A percentile compares a stretch with the other conserved stretches of the same genome.
These are phyloP conservation scores for Bambusicola thoracicus DNA, from an alignment of 2,113 vertebrate genomes.

Conservation along the genomic window DNA sequence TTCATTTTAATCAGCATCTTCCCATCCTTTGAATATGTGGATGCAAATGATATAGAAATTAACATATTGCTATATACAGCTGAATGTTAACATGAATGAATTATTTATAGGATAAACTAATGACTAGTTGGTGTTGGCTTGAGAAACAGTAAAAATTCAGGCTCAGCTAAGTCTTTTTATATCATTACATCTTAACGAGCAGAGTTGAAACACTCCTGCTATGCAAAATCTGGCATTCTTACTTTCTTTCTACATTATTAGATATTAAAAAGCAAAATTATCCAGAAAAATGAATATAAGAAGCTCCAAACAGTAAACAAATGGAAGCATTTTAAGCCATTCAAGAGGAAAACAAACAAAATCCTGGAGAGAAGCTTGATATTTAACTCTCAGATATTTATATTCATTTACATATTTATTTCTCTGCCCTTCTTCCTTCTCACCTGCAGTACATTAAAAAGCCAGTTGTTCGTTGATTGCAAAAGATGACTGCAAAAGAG, in stretches of 20 bases:
- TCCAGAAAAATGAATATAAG: neutral
- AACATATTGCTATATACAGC: neutral
- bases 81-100: neutral
- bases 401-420: neutral
- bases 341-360: too few relatives aligned
- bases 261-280: neutral
- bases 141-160: neutral
- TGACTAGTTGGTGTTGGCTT: neutral
- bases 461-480: neutral
- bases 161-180: neutral
- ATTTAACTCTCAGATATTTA: neutral
- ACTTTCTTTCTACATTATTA: neutral
- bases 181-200: neutral
- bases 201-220: neutral
- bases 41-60: conserved; percentile 6
- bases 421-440: neutral
- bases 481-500: neutral
- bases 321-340: neutral
- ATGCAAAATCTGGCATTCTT: neutral
- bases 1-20: neutral
- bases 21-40: neutral
- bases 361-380: neutral
- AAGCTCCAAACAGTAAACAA: neutral
- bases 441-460: neutral
- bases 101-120: conserved; percentile 15